phyloP scores from a whole-genome alignment of 2,797 vertebrate genomes.

The Pantherophis vulpinus region DNA sequence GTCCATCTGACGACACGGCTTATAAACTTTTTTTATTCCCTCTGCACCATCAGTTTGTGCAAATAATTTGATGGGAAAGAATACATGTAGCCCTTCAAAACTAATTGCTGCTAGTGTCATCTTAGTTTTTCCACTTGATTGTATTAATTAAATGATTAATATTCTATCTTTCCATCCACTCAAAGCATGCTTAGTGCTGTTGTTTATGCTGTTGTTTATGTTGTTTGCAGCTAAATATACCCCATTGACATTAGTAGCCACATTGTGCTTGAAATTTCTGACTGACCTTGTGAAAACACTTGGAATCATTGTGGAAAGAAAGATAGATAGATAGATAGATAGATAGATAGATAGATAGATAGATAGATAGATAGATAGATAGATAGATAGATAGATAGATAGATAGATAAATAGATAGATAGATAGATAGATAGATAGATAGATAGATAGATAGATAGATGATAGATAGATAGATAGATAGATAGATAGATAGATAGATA shows the following conservation, averaged over 20 bases:
- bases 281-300: neutral
- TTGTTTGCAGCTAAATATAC: neutral
- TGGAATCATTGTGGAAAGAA: neutral
- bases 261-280: neutral
- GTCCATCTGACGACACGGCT: neutral
- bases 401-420: no score
- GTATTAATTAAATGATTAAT: neutral
- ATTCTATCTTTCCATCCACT: neutral
- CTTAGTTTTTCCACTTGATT: neutral
- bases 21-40: neutral
- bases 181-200: neutral
- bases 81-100: neutral
- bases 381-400: no score
- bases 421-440: no score
- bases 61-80: neutral
- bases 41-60: neutral
- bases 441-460: no score
- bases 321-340: no score
- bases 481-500: no score
- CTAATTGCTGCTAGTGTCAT: neutral
- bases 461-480: no score
- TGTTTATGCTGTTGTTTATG: neutral
- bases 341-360: no score
- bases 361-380: neutral
- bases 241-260: neutral